phyloP scores from a whole-genome alignment of 2,113 vertebrate species.

The Callopanchax toddi region DNA sequence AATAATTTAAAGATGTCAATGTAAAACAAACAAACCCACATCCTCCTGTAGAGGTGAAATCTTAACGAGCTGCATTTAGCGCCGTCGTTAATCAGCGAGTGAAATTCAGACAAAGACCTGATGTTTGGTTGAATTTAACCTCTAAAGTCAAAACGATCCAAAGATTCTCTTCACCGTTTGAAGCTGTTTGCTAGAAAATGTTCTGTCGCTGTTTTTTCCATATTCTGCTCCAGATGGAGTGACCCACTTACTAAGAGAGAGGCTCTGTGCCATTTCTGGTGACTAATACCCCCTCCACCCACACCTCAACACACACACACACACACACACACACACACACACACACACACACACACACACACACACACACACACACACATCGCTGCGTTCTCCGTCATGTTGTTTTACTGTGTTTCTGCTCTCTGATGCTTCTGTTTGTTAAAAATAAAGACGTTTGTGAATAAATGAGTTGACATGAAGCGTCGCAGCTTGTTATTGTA shows the following conservation, averaged over 20 bases:
- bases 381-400: conserved; percentile 21
- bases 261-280: conserved; percentile 69
- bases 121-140: no score
- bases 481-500: conserved; percentile 25
- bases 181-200: conserved; percentile 42
- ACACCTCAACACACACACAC: conserved; percentile 16
- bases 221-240: conserved; percentile 73
- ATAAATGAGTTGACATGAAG: conserved; percentile 54
- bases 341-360: background rate
- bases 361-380: background rate
- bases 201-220: conserved; percentile 63
- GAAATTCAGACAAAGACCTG: no score
- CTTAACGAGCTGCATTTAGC: no score
- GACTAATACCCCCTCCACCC: conserved; percentile 50
- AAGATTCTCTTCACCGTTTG: background rate
- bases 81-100: no score
- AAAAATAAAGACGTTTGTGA: conserved; percentile 62
- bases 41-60: no score
- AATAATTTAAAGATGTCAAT: no score
- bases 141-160: no score
- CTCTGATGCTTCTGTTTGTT: conserved; percentile 60
- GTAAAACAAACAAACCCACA: no score
- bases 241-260: conserved; percentile 65
- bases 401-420: conserved; percentile 45
- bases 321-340: conserved; percentile 3